A percentile compares a stretch with the other conserved stretches of the same genome.
Conservation (phyloP, 2,113 vertebrate species). For the human region DNA sequence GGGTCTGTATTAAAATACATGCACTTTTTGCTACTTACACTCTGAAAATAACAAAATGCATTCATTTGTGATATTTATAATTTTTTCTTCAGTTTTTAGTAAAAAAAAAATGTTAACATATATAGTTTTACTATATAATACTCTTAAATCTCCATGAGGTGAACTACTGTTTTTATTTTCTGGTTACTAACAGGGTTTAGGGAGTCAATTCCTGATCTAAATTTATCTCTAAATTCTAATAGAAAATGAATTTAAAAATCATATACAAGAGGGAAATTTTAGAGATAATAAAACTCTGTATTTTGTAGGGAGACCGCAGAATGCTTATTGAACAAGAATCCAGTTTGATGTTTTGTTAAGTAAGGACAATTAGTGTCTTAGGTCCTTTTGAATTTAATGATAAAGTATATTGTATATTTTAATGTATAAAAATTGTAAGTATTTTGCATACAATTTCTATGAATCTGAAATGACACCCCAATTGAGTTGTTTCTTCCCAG, state of each 20-base stretch:
- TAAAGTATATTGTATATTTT: background rate
- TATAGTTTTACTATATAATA: background rate
- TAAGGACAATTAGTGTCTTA: background rate
- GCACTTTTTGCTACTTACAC: background rate
- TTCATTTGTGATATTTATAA: background rate
- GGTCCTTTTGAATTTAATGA: conserved; percentile 37
- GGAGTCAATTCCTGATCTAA: background rate
- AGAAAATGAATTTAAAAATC: background rate
- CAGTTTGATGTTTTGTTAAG: conserved; percentile 29
- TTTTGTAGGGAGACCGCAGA: background rate
- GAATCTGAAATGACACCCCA: background rate
- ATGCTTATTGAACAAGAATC: background rate
- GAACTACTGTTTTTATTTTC: background rate
- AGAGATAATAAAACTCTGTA: background rate
- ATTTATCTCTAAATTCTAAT: background rate
- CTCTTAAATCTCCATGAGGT: background rate
- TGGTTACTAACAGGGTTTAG: background rate
- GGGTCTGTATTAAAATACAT: background rate
- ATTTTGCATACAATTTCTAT: background rate
- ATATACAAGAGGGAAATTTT: background rate
- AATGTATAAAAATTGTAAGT: background rate
- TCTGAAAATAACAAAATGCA: background rate
- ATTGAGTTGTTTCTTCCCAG: background rate
- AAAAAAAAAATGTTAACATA: background rate
- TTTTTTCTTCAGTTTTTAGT: background rate